Base-by-base conservation (phyloP, 30 jellyfish, hydroid and myxozoan species). In the Pelagia noctiluca region DNA sequence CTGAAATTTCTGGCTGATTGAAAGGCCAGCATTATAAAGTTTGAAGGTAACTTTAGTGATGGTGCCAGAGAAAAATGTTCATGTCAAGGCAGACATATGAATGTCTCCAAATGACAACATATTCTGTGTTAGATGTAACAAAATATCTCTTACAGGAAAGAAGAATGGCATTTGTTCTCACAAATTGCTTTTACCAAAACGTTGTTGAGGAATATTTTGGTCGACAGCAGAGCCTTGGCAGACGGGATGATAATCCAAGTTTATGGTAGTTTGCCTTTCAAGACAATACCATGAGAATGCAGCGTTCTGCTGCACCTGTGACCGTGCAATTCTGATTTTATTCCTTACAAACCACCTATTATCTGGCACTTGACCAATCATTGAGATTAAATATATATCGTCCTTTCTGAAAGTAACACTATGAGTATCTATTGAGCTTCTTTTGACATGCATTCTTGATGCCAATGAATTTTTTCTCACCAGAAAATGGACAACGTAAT, bases 11-110 rank as follows among this genome's bases (percentile, higher is more conserved):
- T 83, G 19, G 49, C 77, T 7, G 68, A 69, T 26, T 83, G 93
- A 87, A 71, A 68, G 35, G 75, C 36, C 5, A 31, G 78, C 11
- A 71, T 62, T 1, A 50, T 10, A 22, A 25, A 18, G 52, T 21
- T 69, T 33, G 71, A 34, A 12, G 80, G 87, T n/a, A 34, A 42
- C 22, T 80, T 34, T 30, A 34, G 54, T 21, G 54, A 22, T 16
- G 47, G 28, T 32, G 88, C 82, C 7, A 76, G 63, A 53, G 29
- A 68, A 76, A 53, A 26, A 78, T 78, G 89, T 78, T 78, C 30
- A 52, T 78, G 30, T 78, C 89, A 13, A 54, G 89, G 89, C 89
- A 78, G 35, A 78, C 89, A 25, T 18, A 53, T 29, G 84, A 52
- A 25, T 82, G 89, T 32, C 26, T 78, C 48, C 63, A 78, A 78